Conservation (phyloP, 2,113 vertebrate genomes). For the Callocephalon fimbriatum region DNA sequence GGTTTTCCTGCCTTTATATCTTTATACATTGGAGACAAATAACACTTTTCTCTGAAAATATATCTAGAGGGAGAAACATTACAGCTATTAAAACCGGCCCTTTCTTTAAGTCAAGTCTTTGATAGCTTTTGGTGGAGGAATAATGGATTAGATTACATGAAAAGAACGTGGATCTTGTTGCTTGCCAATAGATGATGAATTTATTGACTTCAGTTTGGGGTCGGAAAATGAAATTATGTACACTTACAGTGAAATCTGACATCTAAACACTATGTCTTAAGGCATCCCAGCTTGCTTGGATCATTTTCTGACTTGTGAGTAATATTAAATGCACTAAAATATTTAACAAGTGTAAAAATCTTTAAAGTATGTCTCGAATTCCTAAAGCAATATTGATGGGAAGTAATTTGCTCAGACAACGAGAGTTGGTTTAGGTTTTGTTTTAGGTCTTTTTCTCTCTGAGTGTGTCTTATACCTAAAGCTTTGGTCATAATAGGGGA, state of each 20-base stretch:
- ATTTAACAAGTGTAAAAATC: slow-evolving; percentile 64
- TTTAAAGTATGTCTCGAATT: slow-evolving; percentile 46
- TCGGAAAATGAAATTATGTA: slow-evolving; percentile 38
- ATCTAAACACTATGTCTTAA: not conserved
- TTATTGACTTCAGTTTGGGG: slow-evolving; percentile 25
- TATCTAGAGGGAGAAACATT: not conserved
- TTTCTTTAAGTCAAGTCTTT: not conserved
- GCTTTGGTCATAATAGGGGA: not conserved
- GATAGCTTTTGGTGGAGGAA: not conserved
- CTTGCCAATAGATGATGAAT: not conserved
- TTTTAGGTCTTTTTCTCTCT: not conserved
- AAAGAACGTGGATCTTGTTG: not conserved
- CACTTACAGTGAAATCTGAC: not conserved
- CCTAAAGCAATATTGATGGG: slow-evolving; percentile 52
- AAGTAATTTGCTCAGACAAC: not conserved
- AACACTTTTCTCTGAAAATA: not conserved
- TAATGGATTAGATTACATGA: not conserved
- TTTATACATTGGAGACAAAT: not conserved
- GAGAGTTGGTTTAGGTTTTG: not conserved
- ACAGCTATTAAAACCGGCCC: not conserved
- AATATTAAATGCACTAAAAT: slow-evolving; percentile 61
- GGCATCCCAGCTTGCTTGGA: not conserved
- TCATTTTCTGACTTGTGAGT: not conserved
- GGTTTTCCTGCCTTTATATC: not conserved
- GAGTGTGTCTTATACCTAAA: not conserved